Evolutionary conservation across 2,888 invertebrate genomes (phyloP), one percentile per base, ranked within the genome.

Genomic region (Drosophila paracracens): DNA sequence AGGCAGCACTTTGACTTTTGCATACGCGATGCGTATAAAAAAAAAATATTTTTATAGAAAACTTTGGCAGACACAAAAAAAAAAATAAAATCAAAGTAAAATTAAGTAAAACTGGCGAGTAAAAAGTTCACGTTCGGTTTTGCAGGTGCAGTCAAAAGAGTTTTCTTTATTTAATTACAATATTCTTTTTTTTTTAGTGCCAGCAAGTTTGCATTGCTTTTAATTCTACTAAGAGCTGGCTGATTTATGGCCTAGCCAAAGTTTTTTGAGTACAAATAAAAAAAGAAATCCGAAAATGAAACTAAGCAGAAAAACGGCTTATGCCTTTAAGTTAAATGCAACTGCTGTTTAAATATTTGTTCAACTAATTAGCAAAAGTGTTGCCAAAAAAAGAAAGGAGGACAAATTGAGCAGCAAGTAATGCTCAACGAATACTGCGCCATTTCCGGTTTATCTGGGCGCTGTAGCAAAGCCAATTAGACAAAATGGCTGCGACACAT

Each of bases 401-500:
- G 6, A 40, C 50, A 71, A 54, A 59, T 46, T 48, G 35, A 57
- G 38, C 59, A 46, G 38, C 51, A 66, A 80, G 70, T 54, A 66
- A 67, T 74, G 16, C 74, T 67, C 69, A 57, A 70, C 68, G 75
- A 74, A 78, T 82, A 80, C 80, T 86, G 83, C 83, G 82, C 82
- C 85, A 86, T 86, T 86, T 86, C 83, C 87, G 85, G 87, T 87
- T 86, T 87, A 86, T 86, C 85, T 86, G 38, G 57, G 68, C 68
- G 68, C 71, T 69, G 77, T 72, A 74, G 73, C 82, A 84, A 84
- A 88, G 88, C 87, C 88, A 87, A 87, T 87, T 87, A 87, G 88
- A 77, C 86, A 88, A 88, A 86, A 88, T 88, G 86, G 88, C 83
- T 88, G 88, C 88, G 88, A 86, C 88, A 88, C 81, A 86, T 87